Base-by-base conservation (phyloP, 2,113 vertebrate genomes). In the Limanda limanda region DNA sequence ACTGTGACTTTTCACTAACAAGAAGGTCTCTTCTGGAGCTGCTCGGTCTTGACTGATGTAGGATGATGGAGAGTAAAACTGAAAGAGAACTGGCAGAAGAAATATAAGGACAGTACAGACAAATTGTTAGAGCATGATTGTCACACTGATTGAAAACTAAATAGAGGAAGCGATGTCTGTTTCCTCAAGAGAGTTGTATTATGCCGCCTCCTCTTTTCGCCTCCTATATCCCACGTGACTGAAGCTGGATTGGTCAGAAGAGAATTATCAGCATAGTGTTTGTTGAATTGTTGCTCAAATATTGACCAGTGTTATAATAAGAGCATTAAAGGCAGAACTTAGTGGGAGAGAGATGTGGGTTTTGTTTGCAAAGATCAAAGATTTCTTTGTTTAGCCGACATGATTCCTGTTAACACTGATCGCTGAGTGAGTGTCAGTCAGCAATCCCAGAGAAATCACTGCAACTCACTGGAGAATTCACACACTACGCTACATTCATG, bases 1-100 rank as follows among this genome's bases (percentile, higher is more conserved):
- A 85, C 61, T 79, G 47, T 61, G 18, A 56, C 6, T 61, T 63
- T 61, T 5, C 35, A 35, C 61, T 9, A 10, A 65, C 9, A 52
- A 68, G 9, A 13, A 55, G 21, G 37, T 79, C 45, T 68, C n/a
- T 74, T 5, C 24, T 35, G 27, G 1, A 61, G 60, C 52, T 48
- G 58, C 24, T 24, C 48, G 6, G 37, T 57, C 51, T 47, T 21
- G 15, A 54, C 11, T 25, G 25, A 61, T 3, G 12, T 1, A 18
- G 11, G 35, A 64, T 35, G 24, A 66, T 42, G 9, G 17, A 18
- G 23, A 18, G 2, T 3, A 45, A 60, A 71, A 42, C 23, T 10
- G 11, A 17, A 1, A 57, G 5, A 23, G 3, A 0, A 2, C 14
- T 13, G 7, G 7, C 0, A 12, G 13, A 54, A 21, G 14, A 14